Evolutionary conservation across 2,113 vertebrate genomes (phyloP).

Genomic region (Ctenomys sociabilis): DNA sequence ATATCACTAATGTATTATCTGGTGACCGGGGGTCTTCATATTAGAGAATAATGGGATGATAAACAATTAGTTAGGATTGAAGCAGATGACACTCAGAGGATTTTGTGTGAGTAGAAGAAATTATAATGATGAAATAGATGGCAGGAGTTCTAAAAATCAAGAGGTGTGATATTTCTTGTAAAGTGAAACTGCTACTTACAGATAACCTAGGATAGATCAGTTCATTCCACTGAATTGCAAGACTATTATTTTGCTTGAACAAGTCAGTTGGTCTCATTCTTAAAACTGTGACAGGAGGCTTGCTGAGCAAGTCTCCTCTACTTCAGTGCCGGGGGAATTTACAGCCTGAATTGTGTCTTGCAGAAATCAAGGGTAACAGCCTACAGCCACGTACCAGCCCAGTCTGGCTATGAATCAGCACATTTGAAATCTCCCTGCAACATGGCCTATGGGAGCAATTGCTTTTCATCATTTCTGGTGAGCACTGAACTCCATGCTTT

Average conservation of each 20-base stretch:
- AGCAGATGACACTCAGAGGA: not conserved
- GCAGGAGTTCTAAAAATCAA: slow-evolving; percentile 15
- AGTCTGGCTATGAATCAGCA: not conserved
- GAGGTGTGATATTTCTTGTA: not conserved
- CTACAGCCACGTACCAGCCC: not conserved
- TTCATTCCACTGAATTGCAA: not conserved
- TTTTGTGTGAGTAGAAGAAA: slow-evolving; percentile 25
- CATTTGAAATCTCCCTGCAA: not conserved
- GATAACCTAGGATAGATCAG: not conserved
- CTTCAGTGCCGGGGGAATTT: not conserved
- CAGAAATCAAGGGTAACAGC: not conserved
- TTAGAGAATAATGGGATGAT: slow-evolving; percentile 49
- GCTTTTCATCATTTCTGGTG: not conserved
- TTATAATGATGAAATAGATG: not conserved
- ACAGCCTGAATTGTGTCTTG: not conserved
- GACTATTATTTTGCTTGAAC: not conserved
- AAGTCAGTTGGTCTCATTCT: not conserved
- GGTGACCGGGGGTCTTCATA: slow-evolving; percentile 56
- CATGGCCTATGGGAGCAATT: not conserved
- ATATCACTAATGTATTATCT: not conserved
- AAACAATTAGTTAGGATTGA: not conserved
- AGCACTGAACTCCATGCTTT: not conserved
- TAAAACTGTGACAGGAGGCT: not conserved
- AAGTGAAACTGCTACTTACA: slow-evolving; percentile 20
- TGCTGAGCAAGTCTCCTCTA: not conserved